These are phyloP conservation scores for Alectoris magna DNA, from an alignment of 2,797 vertebrate genomes.

Conservation along the genomic window DNA sequence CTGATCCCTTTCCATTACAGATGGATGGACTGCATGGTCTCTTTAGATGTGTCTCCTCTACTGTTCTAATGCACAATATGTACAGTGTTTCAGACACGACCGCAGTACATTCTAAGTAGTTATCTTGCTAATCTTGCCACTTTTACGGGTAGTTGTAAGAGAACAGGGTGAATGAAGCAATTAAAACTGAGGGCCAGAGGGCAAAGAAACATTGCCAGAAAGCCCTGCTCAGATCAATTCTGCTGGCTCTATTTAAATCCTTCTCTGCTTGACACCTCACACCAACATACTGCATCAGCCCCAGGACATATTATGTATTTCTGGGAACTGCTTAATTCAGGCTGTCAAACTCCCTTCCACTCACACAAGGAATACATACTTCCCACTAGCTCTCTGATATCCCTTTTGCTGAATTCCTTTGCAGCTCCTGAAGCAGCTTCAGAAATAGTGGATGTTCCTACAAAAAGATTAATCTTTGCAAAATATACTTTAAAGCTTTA, in stretches of 20 bases:
- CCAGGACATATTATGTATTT: neutral
- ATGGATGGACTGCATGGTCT: neutral
- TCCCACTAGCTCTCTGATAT: fast-evolving
- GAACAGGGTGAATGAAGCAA: constrained; percentile 2
- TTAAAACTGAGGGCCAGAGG: constrained; percentile 17
- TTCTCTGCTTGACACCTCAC: neutral
- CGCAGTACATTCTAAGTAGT: neutral
- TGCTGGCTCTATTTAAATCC: constrained; percentile 17
- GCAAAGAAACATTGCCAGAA: constrained; percentile 19
- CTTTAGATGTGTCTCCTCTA: neutral
- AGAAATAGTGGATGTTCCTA: neutral
- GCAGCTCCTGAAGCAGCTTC: neutral
- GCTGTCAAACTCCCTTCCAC: neutral
- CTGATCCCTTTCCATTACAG: neutral
- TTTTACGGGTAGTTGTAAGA: neutral
- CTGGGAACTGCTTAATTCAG: neutral
- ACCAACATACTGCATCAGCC: neutral
- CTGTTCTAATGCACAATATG: neutral
- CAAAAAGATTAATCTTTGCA: neutral
- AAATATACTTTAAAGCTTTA: neutral
- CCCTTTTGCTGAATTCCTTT: neutral
- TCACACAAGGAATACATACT: neutral
- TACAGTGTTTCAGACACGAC: neutral
- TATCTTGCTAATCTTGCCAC: neutral
- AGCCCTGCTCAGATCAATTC: neutral